phyloP scores from a whole-genome alignment of 1,140 invertebrate species.

The Ceratosolen solmsi region DNA sequence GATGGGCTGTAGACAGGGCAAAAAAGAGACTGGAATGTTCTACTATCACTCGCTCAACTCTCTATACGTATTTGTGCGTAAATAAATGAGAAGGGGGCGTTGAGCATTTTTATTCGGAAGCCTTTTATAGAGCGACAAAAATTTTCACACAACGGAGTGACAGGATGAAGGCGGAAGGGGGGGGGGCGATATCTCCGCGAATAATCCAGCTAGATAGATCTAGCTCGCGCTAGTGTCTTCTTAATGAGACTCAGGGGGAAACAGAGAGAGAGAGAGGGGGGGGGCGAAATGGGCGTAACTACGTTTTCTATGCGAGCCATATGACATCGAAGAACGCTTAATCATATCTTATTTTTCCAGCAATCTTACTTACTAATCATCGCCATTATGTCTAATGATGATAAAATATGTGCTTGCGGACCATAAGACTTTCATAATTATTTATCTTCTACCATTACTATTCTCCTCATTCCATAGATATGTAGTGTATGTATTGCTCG shows the following conservation, averaged over 20 bases:
- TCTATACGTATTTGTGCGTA: conserved; percentile 11
- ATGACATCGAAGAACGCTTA: background rate
- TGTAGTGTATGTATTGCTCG: too few species aligned
- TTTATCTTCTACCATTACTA: background rate
- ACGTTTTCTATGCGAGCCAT: background rate
- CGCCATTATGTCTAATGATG: background rate
- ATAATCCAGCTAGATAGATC: conserved; percentile 44
- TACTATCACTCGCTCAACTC: background rate
- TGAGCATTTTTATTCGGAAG: conserved; percentile 8
- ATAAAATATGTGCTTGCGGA: background rate
- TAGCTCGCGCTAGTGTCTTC: too few species aligned
- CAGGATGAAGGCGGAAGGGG: too few species aligned
- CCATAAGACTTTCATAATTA: background rate
- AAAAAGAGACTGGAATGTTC: conserved; percentile 25
- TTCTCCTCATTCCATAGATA: too few species aligned
- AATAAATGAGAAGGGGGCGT: conserved; percentile 1
- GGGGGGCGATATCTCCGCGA: background rate
- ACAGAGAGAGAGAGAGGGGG: conserved; percentile 20
- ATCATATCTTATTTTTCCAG: background rate
- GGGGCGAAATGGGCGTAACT: background rate
- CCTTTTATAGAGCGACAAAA: background rate
- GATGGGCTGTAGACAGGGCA: background rate
- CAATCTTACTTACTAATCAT: background rate
- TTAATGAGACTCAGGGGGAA: too few species aligned
- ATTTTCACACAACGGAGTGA: background rate